phyloP scores from a whole-genome alignment of 2,113 vertebrate species.

The Apeltes quadracus region DNA sequence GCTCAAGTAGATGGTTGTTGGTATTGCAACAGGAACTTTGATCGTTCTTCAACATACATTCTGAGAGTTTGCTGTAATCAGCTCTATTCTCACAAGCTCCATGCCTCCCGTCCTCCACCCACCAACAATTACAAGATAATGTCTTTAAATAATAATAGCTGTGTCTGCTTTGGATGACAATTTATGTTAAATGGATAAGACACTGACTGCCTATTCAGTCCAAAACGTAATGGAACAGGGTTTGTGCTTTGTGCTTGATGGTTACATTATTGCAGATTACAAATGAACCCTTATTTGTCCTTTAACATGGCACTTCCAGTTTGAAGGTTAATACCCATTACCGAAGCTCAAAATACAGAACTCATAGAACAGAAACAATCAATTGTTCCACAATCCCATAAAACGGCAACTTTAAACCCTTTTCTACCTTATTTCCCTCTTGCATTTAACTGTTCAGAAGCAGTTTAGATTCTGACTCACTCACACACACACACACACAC shows the following conservation, averaged over 20 bases:
- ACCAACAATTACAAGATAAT: constrained; percentile 22
- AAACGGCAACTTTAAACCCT: constrained; percentile 11
- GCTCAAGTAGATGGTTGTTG: constrained; percentile 52
- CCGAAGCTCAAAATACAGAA: constrained; percentile 8
- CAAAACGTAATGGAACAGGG: neutral
- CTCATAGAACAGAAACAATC: neutral
- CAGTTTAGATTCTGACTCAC: neutral
- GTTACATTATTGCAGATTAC: neutral
- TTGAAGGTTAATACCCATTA: constrained; percentile 22
- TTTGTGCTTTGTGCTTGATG: constrained; percentile 1
- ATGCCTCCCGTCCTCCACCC: neutral
- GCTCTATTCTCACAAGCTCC: constrained; percentile 4
- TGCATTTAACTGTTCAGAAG: constrained; percentile 37
- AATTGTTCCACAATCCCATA: constrained; percentile 26
- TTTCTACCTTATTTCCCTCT: constrained; percentile 29
- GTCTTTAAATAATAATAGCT: constrained; percentile 40
- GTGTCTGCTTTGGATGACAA: constrained; percentile 22
- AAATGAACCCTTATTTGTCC: neutral
- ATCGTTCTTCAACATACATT: constrained; percentile 27
- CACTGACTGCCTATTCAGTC: constrained; percentile 10
- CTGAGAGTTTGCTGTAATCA: constrained; percentile 4
- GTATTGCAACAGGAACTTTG: constrained; percentile 57
- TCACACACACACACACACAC: neutral
- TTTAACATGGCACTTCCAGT: neutral
- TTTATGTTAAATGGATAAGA: constrained; percentile 37